Evolutionary conservation across 1,140 invertebrate genomes (phyloP), one percentile per base, ranked within the genome.

Genomic region (Trichomalopsis sarcophagae): DNA sequence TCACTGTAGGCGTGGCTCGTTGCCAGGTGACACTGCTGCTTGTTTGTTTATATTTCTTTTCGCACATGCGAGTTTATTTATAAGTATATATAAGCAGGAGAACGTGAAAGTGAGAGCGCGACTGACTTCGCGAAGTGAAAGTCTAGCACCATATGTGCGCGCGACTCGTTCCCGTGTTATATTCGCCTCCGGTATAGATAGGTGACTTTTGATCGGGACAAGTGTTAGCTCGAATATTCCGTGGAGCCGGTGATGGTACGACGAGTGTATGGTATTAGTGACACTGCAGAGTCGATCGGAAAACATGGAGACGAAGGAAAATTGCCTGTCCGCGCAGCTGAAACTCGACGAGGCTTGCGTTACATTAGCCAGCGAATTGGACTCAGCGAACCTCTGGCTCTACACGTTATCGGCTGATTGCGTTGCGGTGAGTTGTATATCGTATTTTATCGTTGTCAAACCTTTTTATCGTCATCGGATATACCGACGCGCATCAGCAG

Each of bases 341-440:
- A 44, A 91, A 21, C 94, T 94, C 88, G 95, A 96, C 87, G 91
- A 95, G 88, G 95, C 95, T 0, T 96, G 94, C 82, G 89, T 95
- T 40, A 88, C 87, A 27, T 86, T 94, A 2, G 93, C 90, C 17
- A 89, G 87, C 0, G 87, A 92, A 14, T 88, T 91, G 14, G 88
- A 89, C 66, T 33, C 80, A 33, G 68, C 88, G 17, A 89, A 93
- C 82, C 89, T 92, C 1, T 94, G 91, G 87, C 89, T 95, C 2
- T 95, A 95, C 86, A 92, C 92, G 66, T 92, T 95, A 2, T 95
- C 95, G n/a, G 93, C 94, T 44, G 94, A 95, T 88, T 95, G 95
- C 88, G 91, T 94, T 85, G 92, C 92, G 87, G 95, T 95, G 90
- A 94, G 94, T 88, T 36, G 27, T 27, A 2, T 27, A 36, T 36